Evolutionary conservation across 1,140 invertebrate species (phyloP), one percentile per base, ranked within the genome.

Genomic region (Drosophila oshimai): DNA sequence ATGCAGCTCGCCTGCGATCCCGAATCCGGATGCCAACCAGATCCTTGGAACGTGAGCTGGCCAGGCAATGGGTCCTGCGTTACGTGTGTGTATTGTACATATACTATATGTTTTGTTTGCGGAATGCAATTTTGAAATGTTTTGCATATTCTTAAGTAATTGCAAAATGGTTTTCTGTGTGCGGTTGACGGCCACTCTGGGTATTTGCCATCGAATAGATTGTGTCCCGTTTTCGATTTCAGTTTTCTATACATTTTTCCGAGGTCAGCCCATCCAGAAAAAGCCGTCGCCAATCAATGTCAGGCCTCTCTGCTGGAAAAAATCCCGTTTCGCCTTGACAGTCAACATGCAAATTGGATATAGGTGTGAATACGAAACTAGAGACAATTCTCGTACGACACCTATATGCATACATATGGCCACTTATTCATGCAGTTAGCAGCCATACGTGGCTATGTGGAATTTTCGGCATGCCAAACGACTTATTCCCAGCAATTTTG

Each of bases 401-500:
- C 28, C 37, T 33, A 69, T 18, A 42, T 33, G 57, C 33, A 57
- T 39, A 47, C 42, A 44, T 69, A 33, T 44, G 54, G 58, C 70
- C 74, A 71, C 70, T 84, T 79, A 74, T 62, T 79, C 58, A 79
- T 79, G 50, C 74, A 83, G 79, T 78, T 74, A 67, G 49, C 64
- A 62, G 34, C 18, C 18, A 81, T 22, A 58, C 53, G 60, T 72
- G 62, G 55, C 47, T 62, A 42, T n/a, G 26, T 39, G 54, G 45
- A 44, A 61, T 75, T 75, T 64, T 84, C 64, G 79, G 75, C 75
- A 86, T 75, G 41, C 53, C 55, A 80, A 86, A 72, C 71, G 65
- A 79, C 71, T 79, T 86, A 68, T 83, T 72, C 73, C 72, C 50
- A 75, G 60, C 65, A 79, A 76, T 87, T 87, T 80, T 86, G 80